A percentile compares a stretch with the other conserved stretches of the same genome.
These are phyloP conservation scores for Carcharodon carcharias DNA, from an alignment of 2,797 vertebrate genomes.

Conservation along the genomic window DNA sequence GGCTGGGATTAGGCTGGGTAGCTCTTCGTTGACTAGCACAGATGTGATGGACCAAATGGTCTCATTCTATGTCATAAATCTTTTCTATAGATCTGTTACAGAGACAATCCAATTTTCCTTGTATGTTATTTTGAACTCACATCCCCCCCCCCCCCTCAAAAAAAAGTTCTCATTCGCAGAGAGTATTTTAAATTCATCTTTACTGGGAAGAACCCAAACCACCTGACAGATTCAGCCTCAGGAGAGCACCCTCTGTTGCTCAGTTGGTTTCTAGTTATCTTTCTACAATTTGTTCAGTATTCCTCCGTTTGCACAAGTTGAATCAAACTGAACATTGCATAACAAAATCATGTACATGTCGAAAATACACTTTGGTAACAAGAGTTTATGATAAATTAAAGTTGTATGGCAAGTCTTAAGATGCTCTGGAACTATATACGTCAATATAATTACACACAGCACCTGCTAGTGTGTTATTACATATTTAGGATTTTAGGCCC, in stretches of 20 bases:
- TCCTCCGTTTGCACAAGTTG: not conserved
- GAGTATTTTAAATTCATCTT: not conserved
- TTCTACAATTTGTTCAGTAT: not conserved
- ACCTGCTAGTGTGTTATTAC: not conserved
- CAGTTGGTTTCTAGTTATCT: not conserved
- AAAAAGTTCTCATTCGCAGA: not conserved
- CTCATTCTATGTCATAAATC: too few relatives aligned
- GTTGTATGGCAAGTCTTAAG: not conserved
- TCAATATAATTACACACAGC: not conserved
- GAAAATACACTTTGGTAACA: not conserved
- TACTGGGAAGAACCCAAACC: not conserved
- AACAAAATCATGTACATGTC: not conserved
- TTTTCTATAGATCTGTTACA: not conserved
- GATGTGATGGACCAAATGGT: too few relatives aligned
- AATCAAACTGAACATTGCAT: not conserved
- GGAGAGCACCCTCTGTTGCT: not conserved
- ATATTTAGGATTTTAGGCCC: not conserved
- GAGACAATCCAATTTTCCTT: not conserved
- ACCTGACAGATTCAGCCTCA: not conserved
- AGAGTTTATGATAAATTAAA: not conserved
- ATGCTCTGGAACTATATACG: not conserved
- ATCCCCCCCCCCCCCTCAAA: not conserved
- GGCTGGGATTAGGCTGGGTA: too few relatives aligned
- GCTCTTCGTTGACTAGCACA: too few relatives aligned
- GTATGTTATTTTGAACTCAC: not conserved